These are phyloP conservation scores for Lophius americanus DNA, from an alignment of 2,797 vertebrate species.

Conservation along the genomic window DNA sequence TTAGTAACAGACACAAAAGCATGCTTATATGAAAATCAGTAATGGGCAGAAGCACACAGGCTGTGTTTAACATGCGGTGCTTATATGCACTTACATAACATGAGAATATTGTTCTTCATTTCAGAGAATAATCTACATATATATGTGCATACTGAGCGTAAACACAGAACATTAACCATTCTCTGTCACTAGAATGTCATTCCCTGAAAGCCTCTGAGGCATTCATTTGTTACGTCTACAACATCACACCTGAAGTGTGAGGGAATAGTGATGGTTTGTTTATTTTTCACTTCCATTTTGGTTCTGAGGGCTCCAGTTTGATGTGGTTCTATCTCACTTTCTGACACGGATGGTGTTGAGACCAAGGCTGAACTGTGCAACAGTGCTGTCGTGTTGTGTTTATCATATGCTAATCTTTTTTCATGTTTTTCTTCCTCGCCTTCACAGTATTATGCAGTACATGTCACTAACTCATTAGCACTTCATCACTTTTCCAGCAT, in stretches of 20 bases:
- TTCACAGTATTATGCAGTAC: background rate
- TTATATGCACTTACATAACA: constrained; percentile 3
- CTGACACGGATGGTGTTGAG: accelerated
- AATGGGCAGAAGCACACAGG: background rate
- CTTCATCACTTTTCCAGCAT: background rate
- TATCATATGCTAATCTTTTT: background rate
- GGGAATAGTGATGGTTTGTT: background rate
- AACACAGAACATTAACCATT: constrained; percentile 25
- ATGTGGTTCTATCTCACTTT: background rate
- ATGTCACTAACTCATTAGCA: background rate
- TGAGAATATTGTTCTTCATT: background rate
- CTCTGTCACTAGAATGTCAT: constrained; percentile 12
- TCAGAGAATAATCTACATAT: constrained; percentile 1
- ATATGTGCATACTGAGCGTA: background rate
- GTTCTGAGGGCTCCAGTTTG: background rate
- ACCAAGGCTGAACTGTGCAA: background rate
- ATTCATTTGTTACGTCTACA: constrained; percentile 9
- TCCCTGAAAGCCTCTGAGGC: constrained; percentile 10
- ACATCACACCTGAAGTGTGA: constrained; percentile 7
- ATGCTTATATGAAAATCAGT: constrained; percentile 6
- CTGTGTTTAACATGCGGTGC: constrained; percentile 1
- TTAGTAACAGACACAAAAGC: constrained; percentile 28
- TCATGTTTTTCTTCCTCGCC: background rate
- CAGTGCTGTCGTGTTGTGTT: background rate
- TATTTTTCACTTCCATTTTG: background rate